These are phyloP conservation scores for Pemphredon lugubris DNA, from an alignment of 2,888 invertebrate genomes.

Conservation along the genomic window DNA sequence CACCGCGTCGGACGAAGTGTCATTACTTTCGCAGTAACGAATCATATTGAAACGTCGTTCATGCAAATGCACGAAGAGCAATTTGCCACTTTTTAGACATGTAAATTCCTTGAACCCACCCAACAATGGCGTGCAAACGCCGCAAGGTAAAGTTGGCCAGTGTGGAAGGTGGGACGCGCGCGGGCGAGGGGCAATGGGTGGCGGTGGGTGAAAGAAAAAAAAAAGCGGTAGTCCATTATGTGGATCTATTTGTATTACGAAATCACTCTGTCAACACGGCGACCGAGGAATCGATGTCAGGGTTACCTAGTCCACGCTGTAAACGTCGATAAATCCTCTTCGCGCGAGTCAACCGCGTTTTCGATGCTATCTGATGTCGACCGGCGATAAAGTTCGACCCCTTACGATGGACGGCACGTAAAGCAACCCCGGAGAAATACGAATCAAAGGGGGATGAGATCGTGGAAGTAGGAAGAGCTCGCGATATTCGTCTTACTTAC, in stretches of 20 bases:
- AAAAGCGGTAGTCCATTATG: constrained; percentile 53
- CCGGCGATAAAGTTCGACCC: constrained; percentile 33
- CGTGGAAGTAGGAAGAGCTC: too few species aligned
- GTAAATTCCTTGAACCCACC: constrained; percentile 58
- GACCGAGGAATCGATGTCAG: constrained; percentile 65
- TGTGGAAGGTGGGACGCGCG: constrained; percentile 11
- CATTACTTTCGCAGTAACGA: background rate
- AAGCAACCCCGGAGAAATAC: background rate
- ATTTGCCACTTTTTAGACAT: constrained; percentile 50
- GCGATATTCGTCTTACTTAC: too few species aligned
- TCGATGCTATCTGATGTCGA: constrained; percentile 38
- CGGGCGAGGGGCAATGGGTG: constrained; percentile 1
- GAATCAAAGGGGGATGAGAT: too few species aligned
- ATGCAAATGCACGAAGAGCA: constrained; percentile 44
- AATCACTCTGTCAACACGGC: constrained; percentile 64
- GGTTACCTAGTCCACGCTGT: constrained; percentile 51
- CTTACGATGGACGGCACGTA: background rate
- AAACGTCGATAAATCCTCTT: constrained; percentile 60
- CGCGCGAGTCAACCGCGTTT: constrained; percentile 26
- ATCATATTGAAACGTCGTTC: background rate
- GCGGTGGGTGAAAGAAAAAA: constrained; percentile 9
- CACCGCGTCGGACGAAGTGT: background rate
- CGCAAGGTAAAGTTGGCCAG: constrained; percentile 45
- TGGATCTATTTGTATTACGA: constrained; percentile 67
- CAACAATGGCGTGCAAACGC: constrained; percentile 53